Base-by-base conservation (phyloP, 1,140 invertebrate genomes). In the Aleiodes sp. region DNA sequence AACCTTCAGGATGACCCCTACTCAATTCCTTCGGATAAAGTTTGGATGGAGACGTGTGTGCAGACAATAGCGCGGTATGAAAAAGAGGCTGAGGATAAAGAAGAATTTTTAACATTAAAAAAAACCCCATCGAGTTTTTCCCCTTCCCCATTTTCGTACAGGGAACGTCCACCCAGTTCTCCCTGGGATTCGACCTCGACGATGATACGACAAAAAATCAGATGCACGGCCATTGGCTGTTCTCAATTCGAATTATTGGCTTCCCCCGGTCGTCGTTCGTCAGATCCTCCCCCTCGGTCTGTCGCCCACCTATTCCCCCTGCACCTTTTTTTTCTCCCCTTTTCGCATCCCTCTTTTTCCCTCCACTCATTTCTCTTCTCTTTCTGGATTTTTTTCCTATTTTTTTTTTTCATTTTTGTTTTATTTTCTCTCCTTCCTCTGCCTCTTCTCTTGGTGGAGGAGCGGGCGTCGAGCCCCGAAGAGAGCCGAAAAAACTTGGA, bases 241-340 rank as follows among this genome's bases (percentile, higher is more conserved):
- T 84, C 83, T 83, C 83, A 84, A 84, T 85, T 84, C 83, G 82
- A 85, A 84, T 85, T 84, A 85, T 84, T 84, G 84, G 82, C 83
- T 84, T 84, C 81, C 82, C 83, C 80, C 35, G 76, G 80, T 81
- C 80, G 82, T 77, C 79, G 82, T 84, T 83, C 82, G 82, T 84
- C 83, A 85, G 83, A 80, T 72, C 72, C 77, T 75, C 77, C 75
- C 78, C 76, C 74, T 52, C 46, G 46, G 56, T 29, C 28, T 59
- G 46, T 52, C 28, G 62, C 37, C 62, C 64, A 9, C 43, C 19
- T 65, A 21, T 43, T 41, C 61, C 41, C 28, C n/a, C 31, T 56
- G 6, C 16, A 16, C 26, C 63, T 1, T 9, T 31, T 31, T 8
- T 26, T 16, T 14, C 8, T 26, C 12, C 26, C 28, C n/a, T 26